These are phyloP conservation scores for Lasioglossum calceatum DNA, from an alignment of 2,888 invertebrate genomes.

Conservation along the genomic window DNA sequence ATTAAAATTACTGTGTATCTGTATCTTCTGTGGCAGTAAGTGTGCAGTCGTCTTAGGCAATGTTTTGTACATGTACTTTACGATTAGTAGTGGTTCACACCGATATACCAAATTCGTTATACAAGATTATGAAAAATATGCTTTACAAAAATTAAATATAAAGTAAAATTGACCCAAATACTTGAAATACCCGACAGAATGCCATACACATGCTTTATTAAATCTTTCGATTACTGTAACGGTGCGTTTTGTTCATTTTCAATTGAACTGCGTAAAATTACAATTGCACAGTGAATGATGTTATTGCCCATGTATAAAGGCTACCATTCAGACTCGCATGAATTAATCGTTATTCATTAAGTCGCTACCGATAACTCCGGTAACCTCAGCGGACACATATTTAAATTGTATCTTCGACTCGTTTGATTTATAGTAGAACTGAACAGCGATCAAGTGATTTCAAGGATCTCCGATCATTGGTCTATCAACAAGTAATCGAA, in stretches of 20 bases:
- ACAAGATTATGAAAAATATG: too few relatives aligned
- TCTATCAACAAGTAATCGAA: not conserved
- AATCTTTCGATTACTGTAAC: too few relatives aligned
- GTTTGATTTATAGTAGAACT: constrained; percentile 1
- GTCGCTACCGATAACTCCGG: constrained; percentile 21
- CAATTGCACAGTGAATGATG: constrained; percentile 11
- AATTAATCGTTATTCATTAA: constrained; percentile 33
- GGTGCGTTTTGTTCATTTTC: not conserved
- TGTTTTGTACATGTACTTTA: too few relatives aligned
- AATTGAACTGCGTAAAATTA: not conserved
- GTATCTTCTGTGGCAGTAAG: too few relatives aligned
- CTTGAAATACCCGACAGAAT: too few relatives aligned
- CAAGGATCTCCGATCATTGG: not conserved
- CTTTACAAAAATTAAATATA: too few relatives aligned
- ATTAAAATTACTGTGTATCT: too few relatives aligned
- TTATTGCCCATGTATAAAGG: constrained; percentile 14
- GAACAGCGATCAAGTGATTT: not conserved
- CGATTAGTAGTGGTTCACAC: too few relatives aligned
- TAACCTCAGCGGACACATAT: constrained; percentile 12
- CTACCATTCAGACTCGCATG: constrained; percentile 7
- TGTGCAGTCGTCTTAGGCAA: too few relatives aligned
- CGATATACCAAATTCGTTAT: too few relatives aligned
- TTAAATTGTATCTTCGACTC: constrained; percentile 24
- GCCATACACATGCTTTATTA: too few relatives aligned
- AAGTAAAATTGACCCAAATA: too few relatives aligned